Evolutionary conservation across 2,888 invertebrate genomes (phyloP), one percentile per base, ranked within the genome.

Genomic region (Apotomis capreana): DNA sequence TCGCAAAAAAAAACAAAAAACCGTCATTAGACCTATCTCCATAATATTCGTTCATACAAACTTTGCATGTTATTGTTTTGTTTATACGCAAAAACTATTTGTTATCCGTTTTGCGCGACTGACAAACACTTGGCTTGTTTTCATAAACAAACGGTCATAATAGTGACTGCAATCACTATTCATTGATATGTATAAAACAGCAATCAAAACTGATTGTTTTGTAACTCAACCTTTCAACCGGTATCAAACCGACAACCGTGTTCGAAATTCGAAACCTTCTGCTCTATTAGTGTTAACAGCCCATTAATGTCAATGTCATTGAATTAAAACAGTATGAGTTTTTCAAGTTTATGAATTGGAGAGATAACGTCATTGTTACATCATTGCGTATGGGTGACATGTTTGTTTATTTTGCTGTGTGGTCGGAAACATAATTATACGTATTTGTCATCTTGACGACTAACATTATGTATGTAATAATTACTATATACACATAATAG

Each of bases 361-460:
- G 77, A 77, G 77, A 86, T 85, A 86, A 74, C 87, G 87, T 89
- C 88, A 73, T 60, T 76, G 81, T 89, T 89, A 88, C 88, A 89
- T 90, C 89, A 90, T 81, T 70, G 77, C 71, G 78, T 73, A 74
- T 85, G 84, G 88, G 88, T 79, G 87, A 83, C 85, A 78, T 78
- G 82, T 83, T 81, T 85, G 80, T 86, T 85, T 84, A 79, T 81
- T 83, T 80, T 82, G 78, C 85, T 60, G 54, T 67, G 49, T 65
- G 79, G 81, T 82, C 80, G 76, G 78, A 82, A 82, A 81, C 78
- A 81, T 79, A 78, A 8, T 44, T 44, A 80, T 77, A 76, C 72
- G 74, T 70, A 74, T 79, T 75, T 40, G 70, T 74, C 70, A 71
- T 77, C 81, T 78, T 78, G 77, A 70, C 49, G 52, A 65, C 65